A percentile compares a stretch with the other conserved stretches of the same genome.
Evolutionary conservation across 2,797 vertebrate species (phyloP).

Genomic region (Alosa sapidissima): DNA sequence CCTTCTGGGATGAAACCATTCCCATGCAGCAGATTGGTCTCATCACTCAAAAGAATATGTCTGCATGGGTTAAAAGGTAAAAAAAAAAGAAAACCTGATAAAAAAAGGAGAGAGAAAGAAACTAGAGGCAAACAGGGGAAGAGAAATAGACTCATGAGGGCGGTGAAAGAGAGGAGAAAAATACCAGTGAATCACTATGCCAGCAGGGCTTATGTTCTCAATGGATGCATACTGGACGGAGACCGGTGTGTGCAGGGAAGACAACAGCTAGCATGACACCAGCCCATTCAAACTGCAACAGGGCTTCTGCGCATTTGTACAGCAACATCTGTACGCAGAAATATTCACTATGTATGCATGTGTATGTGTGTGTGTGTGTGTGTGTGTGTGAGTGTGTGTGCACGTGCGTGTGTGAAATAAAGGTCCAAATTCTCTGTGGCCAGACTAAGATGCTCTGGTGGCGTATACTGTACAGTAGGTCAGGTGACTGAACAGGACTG

Average conservation of each 20-base stretch:
- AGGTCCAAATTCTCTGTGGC: not conserved
- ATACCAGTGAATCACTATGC: slow-evolving; percentile 59
- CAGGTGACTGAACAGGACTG: slow-evolving; percentile 7
- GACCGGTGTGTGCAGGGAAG: slow-evolving; percentile 45
- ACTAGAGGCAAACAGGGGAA: slow-evolving; percentile 36
- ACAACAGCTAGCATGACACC: not conserved
- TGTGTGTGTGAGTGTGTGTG: not conserved
- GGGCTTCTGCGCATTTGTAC: not conserved
- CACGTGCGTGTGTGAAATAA: not conserved
- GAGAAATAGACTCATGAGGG: slow-evolving; percentile 43
- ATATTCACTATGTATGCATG: not conserved
- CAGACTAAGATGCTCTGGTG: not conserved
- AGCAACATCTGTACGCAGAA: not conserved
- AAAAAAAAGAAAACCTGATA: not conserved
- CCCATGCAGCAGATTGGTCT: slow-evolving; percentile 69
- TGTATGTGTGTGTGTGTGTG: not conserved
- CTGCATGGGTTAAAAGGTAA: slow-evolving; percentile 53
- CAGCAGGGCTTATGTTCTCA: slow-evolving; percentile 24
- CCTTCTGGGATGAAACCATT: slow-evolving; percentile 45
- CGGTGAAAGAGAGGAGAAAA: slow-evolving; percentile 52
- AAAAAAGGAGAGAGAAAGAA: slow-evolving; percentile 31
- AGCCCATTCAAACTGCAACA: not conserved
- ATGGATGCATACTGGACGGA: not conserved
- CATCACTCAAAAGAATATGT: slow-evolving; percentile 66
- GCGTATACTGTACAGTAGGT: not conserved